Percentiles rank a stretch among this genome's conserved stretches.
phyloP scores from a whole-genome alignment of 2,797 vertebrate genomes.

The Phrynocephalus vlangalii region DNA sequence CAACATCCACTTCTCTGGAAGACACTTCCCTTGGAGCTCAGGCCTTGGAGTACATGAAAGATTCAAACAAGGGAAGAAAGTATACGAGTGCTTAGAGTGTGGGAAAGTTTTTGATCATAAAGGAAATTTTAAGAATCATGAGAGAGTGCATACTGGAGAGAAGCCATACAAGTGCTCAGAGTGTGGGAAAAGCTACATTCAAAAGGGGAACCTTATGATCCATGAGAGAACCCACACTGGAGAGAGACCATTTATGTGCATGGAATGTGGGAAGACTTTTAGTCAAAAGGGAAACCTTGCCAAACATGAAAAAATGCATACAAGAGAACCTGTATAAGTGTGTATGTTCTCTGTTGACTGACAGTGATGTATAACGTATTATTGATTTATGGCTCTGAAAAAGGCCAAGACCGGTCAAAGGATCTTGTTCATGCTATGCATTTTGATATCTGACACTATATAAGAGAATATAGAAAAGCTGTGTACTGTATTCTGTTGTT shows the following conservation, averaged over 20 bases:
- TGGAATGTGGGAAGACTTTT: constrained; percentile 34
- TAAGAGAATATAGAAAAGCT: neutral
- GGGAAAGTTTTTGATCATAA: constrained; percentile 1
- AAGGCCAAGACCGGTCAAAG: too few species aligned
- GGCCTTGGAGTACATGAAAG: neutral
- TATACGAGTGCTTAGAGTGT: neutral
- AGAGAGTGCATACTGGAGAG: constrained; percentile 50
- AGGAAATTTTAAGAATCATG: constrained; percentile 16
- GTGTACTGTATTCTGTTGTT: neutral
- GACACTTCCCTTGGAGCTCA: neutral
- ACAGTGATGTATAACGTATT: neutral
- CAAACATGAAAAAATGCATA: constrained; percentile 45
- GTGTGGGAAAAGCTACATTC: constrained; percentile 63
- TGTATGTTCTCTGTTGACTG: neutral
- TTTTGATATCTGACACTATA: neutral
- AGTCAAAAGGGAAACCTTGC: constrained; percentile 34
- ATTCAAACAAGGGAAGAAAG: neutral
- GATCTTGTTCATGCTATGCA: neutral
- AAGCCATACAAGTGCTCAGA: constrained; percentile 55
- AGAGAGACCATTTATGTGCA: constrained; percentile 62
- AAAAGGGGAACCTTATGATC: constrained; percentile 64
- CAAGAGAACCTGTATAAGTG: neutral
- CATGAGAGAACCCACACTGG: constrained; percentile 66
- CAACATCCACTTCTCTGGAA: neutral
- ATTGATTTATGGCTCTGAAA: neutral